phyloP scores from a whole-genome alignment of 2,888 invertebrate genomes.

The Junonia oenone region DNA sequence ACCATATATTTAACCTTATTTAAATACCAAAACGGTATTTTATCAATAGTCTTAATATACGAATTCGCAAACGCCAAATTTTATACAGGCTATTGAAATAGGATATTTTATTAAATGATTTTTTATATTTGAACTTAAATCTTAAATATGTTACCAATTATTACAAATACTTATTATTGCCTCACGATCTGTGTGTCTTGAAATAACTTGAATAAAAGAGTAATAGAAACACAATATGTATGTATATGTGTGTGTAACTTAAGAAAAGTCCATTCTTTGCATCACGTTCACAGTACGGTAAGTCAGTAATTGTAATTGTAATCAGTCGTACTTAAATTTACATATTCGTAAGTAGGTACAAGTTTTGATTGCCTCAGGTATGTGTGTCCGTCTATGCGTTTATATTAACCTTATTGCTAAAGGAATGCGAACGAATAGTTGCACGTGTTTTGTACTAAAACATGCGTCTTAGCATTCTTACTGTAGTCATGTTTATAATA shows the following conservation, averaged over 20 bases:
- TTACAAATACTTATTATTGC: too few relatives aligned
- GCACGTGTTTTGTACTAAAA: neutral
- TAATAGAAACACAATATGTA: too few relatives aligned
- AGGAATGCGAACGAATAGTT: neutral
- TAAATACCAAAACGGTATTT: neutral
- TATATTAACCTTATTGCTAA: slow-evolving; percentile 1
- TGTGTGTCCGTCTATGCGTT: neutral
- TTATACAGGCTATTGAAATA: neutral
- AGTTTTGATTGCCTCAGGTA: neutral
- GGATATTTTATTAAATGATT: too few relatives aligned
- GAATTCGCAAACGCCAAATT: neutral
- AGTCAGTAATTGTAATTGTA: neutral
- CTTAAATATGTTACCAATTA: too few relatives aligned
- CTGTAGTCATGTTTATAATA: neutral
- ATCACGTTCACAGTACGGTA: neutral
- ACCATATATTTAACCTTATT: slow-evolving; percentile 14
- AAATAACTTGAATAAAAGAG: too few relatives aligned
- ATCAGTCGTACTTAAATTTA: neutral
- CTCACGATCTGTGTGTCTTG: too few relatives aligned
- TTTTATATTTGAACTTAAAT: too few relatives aligned
- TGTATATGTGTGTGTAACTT: too few relatives aligned
- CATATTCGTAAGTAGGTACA: neutral
- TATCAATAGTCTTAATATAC: neutral
- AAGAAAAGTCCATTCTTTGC: too few relatives aligned
- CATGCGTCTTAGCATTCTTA: neutral